Base-by-base conservation (phyloP, 2,888 invertebrate genomes). In the Agrilus mali region DNA sequence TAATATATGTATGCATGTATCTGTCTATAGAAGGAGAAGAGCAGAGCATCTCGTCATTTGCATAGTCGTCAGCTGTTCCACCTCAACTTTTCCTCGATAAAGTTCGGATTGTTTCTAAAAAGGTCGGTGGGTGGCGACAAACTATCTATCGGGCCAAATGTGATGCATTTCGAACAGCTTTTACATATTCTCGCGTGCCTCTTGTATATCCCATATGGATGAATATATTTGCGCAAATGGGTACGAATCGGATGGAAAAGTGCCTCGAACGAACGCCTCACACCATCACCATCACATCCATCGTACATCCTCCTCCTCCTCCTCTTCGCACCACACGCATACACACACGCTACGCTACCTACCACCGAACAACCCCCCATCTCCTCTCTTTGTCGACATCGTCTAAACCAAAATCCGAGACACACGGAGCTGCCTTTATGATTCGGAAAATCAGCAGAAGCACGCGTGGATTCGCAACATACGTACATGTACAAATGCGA, bases 21-120 rank as follows among this genome's bases (percentile, higher is more conserved):
- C 8, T 10, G 10, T 22, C 2, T 43, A 47, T 48, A 48, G 44
- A 46, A 48, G 48, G 44, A n/a, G n/a, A n/a, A n/a, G n/a, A n/a
- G n/a, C n/a, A n/a, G 45, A 52, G 55, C 57, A 58, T 60, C 60
- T 59, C 58, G 57, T 58, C 58, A 68, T 69, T 69, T 68, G 69
- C 69, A 69, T 69, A 69, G 64, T 65, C 67, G 68, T 68, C 69
- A 69, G 69, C 69, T 69, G 69, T 60, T 64, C 60, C 64, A 65
- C 66, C 68, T 66, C 64, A 67, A 67, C 66, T 68, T 67, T 67
- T 66, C 66, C 62, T 54, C 60, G 60, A 60, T 60, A 62, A 63
- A 63, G 60, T 64, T 61, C 51, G 57, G 57, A 10, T 27, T 27
- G 27, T 27, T 27, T 27, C 60, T 61, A 61, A 64, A 64, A 64